Evolutionary conservation across 1,140 invertebrate genomes (phyloP).

Genomic region (Solenopsis fugax): DNA sequence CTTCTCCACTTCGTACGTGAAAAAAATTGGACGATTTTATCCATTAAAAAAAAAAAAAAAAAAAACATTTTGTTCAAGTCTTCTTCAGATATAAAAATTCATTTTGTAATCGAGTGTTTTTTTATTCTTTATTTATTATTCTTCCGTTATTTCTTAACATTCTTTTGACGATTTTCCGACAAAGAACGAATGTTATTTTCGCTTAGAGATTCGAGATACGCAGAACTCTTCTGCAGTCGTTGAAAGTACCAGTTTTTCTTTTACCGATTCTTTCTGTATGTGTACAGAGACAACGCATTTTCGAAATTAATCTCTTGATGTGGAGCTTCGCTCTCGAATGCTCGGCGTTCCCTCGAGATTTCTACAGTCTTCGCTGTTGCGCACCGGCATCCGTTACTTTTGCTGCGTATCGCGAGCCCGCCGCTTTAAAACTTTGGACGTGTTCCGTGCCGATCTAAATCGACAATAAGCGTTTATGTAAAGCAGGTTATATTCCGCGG

Average conservation of each 20-base stretch:
- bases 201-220: not conserved
- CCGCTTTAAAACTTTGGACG: constrained; percentile 39
- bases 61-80: not conserved
- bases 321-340: not conserved
- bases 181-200: too few species aligned
- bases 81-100: not conserved
- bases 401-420: constrained; percentile 43
- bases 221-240: not conserved
- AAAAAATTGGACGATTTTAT: not conserved
- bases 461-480: constrained; percentile 72
- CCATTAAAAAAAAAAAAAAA: not conserved
- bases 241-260: not conserved
- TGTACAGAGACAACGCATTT: not conserved
- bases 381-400: constrained; percentile 56
- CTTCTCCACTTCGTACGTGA: not conserved
- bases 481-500: constrained; percentile 44
- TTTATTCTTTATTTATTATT: not conserved
- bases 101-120: not conserved
- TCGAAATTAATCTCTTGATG: not conserved
- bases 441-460: constrained; percentile 64
- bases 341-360: not conserved
- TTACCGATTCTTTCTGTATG: not conserved
- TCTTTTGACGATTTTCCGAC: not conserved
- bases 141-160: not conserved
- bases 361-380: constrained; percentile 39